Percentiles rank a stretch among this genome's conserved stretches.
phyloP scores from a whole-genome alignment of 2,797 vertebrate species.

The Helarctos malayanus region DNA sequence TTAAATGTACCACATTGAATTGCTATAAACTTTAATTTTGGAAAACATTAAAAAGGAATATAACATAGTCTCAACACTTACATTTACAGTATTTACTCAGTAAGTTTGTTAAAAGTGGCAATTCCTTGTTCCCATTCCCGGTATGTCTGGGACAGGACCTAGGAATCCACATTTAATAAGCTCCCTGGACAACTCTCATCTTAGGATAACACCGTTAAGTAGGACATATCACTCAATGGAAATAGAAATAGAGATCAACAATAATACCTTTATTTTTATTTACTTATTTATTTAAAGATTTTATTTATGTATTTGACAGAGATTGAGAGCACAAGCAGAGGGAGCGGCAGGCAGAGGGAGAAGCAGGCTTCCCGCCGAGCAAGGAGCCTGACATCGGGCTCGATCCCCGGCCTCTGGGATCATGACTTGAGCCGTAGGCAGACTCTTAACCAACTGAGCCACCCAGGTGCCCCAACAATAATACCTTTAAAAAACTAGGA shows the following conservation, averaged over 20 bases:
- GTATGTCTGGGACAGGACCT: not conserved
- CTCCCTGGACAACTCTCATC: not conserved
- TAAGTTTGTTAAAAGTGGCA: constrained; percentile 1
- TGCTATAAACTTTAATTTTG: not conserved
- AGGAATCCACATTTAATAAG: constrained; percentile 25
- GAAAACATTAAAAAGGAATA: constrained; percentile 12
- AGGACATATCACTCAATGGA: not conserved
- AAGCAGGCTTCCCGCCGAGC: too few relatives aligned
- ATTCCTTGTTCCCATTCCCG: not conserved
- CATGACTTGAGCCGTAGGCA: too few relatives aligned
- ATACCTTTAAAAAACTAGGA: not conserved
- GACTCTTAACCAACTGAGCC: too few relatives aligned
- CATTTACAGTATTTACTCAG: not conserved
- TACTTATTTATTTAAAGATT: too few relatives aligned
- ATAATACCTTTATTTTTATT: not conserved
- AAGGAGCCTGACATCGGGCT: too few relatives aligned
- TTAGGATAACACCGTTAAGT: not conserved
- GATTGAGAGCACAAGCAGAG: too few relatives aligned
- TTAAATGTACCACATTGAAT: not conserved
- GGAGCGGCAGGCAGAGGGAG: too few relatives aligned
- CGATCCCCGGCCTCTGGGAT: too few relatives aligned
- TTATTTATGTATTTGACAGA: too few relatives aligned
- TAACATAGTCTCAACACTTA: constrained; percentile 23
- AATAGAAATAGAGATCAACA: not conserved
- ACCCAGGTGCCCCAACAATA: not conserved